Conservation (phyloP, 1,140 invertebrate genomes). For the Zaprionus inermis region DNA sequence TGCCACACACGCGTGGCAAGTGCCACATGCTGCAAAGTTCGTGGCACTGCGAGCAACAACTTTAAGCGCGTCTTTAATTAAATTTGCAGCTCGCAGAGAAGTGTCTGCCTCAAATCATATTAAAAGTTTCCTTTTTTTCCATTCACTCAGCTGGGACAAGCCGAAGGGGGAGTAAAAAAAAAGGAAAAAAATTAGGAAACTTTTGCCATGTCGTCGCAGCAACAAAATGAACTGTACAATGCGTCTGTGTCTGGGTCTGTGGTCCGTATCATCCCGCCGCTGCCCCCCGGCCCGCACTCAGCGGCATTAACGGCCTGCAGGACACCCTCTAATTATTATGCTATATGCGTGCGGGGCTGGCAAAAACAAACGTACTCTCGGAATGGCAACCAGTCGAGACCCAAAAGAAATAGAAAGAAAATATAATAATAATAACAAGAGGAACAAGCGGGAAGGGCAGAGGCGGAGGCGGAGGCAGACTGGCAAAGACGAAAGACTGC, state of each 20-base stretch:
- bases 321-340: conserved; percentile 81
- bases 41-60: conserved; percentile 36
- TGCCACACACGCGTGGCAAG: conserved; percentile 11
- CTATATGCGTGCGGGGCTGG: conserved; percentile 73
- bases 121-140: conserved; percentile 67
- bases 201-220: conserved; percentile 68
- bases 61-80: conserved; percentile 72
- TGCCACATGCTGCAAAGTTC: conserved; percentile 54
- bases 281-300: neutral
- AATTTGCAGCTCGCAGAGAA: conserved; percentile 35
- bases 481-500: too few species aligned
- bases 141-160: conserved; percentile 47
- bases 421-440: conserved; percentile 72
- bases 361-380: conserved; percentile 72
- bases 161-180: neutral
- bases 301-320: conserved; percentile 65
- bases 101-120: conserved; percentile 78
- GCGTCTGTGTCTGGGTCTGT: conserved; percentile 44
- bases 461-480: conserved; percentile 16
- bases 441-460: conserved; percentile 25
- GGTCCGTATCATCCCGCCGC: conserved; percentile 35
- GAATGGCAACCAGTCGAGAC: conserved; percentile 28
- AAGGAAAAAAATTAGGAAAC: conserved; percentile 72
- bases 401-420: conserved; percentile 26
- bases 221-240: conserved; percentile 78